Evolutionary conservation across 2,888 invertebrate genomes (phyloP).

Genomic region (Tetheella fluctuosa): DNA sequence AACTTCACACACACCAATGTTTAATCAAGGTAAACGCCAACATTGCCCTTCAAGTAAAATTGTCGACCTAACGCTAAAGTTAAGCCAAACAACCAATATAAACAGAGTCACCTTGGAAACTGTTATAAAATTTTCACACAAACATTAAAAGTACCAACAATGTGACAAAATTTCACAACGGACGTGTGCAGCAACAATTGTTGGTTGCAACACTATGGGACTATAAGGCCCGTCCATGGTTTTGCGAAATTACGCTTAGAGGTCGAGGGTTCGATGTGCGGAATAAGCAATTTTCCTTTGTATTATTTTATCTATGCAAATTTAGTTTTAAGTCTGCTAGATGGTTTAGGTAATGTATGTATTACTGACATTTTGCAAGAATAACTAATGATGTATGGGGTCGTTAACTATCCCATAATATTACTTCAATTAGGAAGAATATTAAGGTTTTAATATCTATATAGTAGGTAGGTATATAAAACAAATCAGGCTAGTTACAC

Average conservation of each 20-base stretch:
- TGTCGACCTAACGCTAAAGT: slow-evolving; percentile 10
- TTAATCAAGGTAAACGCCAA: background rate
- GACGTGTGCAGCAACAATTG: slow-evolving; percentile 40
- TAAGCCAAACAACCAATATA: slow-evolving; percentile 16
- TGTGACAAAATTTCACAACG: slow-evolving; percentile 58
- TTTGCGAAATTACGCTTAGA: slow-evolving; percentile 60
- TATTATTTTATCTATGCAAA: slow-evolving; percentile 56
- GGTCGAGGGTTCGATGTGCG: slow-evolving; percentile 48
- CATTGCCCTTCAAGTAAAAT: slow-evolving; percentile 11
- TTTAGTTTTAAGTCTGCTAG: slow-evolving; percentile 26
- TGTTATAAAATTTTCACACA: slow-evolving; percentile 15
- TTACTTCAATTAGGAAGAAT: background rate
- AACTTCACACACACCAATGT: background rate
- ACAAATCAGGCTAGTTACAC: too few relatives aligned
- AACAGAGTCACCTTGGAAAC: slow-evolving; percentile 12
- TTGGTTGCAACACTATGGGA: slow-evolving; percentile 56
- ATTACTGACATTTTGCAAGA: slow-evolving; percentile 8
- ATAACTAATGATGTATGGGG: background rate
- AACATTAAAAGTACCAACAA: slow-evolving; percentile 30
- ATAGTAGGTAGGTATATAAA: too few relatives aligned
- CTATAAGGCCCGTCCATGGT: slow-evolving; percentile 48
- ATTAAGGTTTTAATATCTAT: too few relatives aligned
- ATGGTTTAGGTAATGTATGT: background rate
- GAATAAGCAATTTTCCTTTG: slow-evolving; percentile 56
- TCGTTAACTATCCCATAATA: background rate